Base-by-base conservation (phyloP, 1,140 invertebrate species). In the Hormaphis cornu region DNA sequence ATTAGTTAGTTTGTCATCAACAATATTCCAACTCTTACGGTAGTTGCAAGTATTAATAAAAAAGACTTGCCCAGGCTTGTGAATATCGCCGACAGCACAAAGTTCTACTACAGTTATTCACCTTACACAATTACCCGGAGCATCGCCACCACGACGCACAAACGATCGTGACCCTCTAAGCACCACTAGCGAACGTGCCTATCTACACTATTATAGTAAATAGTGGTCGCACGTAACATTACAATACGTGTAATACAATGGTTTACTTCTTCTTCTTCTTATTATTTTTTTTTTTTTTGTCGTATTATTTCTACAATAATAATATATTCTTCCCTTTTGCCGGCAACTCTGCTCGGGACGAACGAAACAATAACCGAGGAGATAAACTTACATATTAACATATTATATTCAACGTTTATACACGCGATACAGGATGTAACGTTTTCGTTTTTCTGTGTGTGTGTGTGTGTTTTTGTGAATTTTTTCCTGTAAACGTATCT, bases 91-190 rank as follows among this genome's bases (percentile, higher is more conserved):
- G n/a, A n/a, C n/a, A n/a, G n/a, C n/a, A n/a, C n/a, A n/a, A n/a
- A n/a, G n/a, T n/a, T n/a, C n/a, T n/a, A n/a, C n/a, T n/a, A n/a
- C n/a, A n/a, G n/a, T n/a, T n/a, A n/a, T 40, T 40, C 7, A 40
- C 37, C 37, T 40, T 40, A 40, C 14, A 7, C 37, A 14, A 7
- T 40, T 7, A 40, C 37, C 37, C n/a, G n/a, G 37, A 40, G 7
- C 37, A 40, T 40, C 37, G 37, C 7, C 7, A 14, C 37, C 37
- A 14, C 37, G 37, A n/a, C n/a, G n/a, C n/a, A n/a, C n/a, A n/a
- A n/a, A n/a, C n/a, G n/a, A n/a, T 66, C 61, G 44, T 66, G 61
- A 66, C 61, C 42, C 42, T n/a, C 42, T 2, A 4, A 16, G 12
- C 44, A 48, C 40, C n/a, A n/a, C n/a, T n/a, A n/a, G n/a, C n/a